Evolutionary conservation across 2,797 vertebrate species (phyloP).

Genomic region (Dicrostonyx torquatus): DNA sequence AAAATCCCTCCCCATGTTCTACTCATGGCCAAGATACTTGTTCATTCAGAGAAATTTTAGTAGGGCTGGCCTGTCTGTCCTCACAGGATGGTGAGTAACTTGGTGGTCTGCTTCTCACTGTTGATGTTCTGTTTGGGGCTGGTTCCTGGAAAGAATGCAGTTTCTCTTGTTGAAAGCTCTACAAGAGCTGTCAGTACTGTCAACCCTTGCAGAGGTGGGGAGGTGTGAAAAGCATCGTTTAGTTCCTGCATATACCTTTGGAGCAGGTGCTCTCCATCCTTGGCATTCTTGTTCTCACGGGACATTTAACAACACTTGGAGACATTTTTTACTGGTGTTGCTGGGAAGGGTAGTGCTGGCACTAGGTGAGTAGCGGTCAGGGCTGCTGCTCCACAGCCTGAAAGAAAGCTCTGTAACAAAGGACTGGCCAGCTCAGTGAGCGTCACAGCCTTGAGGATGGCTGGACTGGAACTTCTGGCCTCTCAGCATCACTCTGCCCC

Average conservation of each 20-base stretch:
- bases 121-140: not conserved
- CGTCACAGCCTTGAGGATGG: accelerated
- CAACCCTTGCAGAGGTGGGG: not conserved
- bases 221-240: not conserved
- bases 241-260: not conserved
- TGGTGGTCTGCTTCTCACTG: not conserved
- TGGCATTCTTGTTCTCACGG: not conserved
- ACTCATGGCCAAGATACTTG: not conserved
- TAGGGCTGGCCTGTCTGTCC: not conserved
- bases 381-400: too few species aligned
- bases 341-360: not conserved
- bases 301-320: not conserved
- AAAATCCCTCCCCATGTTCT: not conserved
- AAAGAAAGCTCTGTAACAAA: accelerated
- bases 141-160: not conserved
- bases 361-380: not conserved
- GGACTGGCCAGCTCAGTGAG: not conserved
- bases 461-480: not conserved
- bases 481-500: accelerated
- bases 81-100: not conserved
- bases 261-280: not conserved
- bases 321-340: not conserved
- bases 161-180: not conserved
- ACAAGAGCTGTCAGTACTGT: not conserved
- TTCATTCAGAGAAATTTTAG: not conserved